A percentile compares a stretch with the other conserved stretches of the same genome.
Evolutionary conservation across 2,888 invertebrate genomes (phyloP).

Genomic region (Acrocera orbiculus): DNA sequence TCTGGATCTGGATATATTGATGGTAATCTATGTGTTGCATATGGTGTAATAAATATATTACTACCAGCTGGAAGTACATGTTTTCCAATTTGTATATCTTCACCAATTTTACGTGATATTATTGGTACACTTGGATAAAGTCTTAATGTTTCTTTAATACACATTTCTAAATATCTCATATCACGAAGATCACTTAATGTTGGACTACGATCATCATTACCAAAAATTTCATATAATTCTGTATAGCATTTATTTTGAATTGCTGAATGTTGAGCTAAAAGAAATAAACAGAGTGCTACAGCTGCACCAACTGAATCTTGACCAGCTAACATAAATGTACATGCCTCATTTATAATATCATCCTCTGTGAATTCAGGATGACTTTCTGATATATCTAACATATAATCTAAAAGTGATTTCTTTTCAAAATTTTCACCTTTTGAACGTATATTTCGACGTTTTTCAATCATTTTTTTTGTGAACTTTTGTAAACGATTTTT

Average conservation of each 20-base stretch:
- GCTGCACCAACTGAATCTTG: slow-evolving; percentile 44
- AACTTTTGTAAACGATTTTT: slow-evolving; percentile 32
- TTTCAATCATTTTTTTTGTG: slow-evolving; percentile 30
- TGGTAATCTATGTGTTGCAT: slow-evolving; percentile 37
- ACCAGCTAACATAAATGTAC: slow-evolving; percentile 46
- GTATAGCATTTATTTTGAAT: slow-evolving; percentile 32
- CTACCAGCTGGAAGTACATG: slow-evolving; percentile 36
- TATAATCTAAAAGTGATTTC: slow-evolving; percentile 34
- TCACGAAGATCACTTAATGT: slow-evolving; percentile 39
- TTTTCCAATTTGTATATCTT: slow-evolving; percentile 30
- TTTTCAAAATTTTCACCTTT: slow-evolving; percentile 16
- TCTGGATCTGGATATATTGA: slow-evolving; percentile 38
- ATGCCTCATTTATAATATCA: slow-evolving; percentile 40
- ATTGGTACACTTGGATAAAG: slow-evolving; percentile 30
- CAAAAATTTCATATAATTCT: slow-evolving; percentile 34
- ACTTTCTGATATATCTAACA: slow-evolving; percentile 36
- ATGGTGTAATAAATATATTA: slow-evolving; percentile 37
- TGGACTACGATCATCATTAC: slow-evolving; percentile 29
- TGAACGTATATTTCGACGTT: slow-evolving; percentile 20
- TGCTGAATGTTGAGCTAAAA: slow-evolving; percentile 35
- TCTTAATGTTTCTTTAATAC: slow-evolving; percentile 49
- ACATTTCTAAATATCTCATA: slow-evolving; percentile 49
- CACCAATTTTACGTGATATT: slow-evolving; percentile 26
- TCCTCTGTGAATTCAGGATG: slow-evolving; percentile 36
- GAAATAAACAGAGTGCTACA: slow-evolving; percentile 37